A percentile compares a stretch with the other conserved stretches of the same genome.
phyloP scores from a whole-genome alignment of 2,113 vertebrate species.

The Genyomyrus donnyi region DNA sequence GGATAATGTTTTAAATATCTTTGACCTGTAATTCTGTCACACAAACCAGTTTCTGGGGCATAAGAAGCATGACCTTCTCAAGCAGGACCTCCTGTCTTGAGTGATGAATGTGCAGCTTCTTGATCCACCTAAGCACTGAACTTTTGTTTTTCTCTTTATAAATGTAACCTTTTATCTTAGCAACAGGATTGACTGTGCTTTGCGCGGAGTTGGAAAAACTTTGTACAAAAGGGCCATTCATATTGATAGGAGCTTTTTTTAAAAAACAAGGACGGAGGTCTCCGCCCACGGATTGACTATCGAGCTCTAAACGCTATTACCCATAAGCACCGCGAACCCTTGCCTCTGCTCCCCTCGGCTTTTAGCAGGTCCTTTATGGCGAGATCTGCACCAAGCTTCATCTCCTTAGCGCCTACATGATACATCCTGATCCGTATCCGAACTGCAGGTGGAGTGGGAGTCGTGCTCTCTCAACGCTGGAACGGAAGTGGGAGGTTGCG shows the following conservation, averaged over 20 bases:
- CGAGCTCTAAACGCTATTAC: neutral
- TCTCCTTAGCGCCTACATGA: neutral
- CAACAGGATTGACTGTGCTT: neutral
- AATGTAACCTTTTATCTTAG: neutral
- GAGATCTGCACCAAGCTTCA: neutral
- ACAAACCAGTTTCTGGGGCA: neutral
- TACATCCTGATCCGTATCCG: neutral
- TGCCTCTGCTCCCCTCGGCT: neutral
- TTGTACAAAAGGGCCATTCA: neutral
- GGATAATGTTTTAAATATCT: neutral
- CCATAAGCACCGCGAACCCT: neutral
- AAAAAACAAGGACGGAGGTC: neutral
- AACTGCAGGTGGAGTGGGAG: neutral
- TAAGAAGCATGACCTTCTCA: neutral
- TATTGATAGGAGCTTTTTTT: neutral
- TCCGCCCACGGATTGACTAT: neutral
- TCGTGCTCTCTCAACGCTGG: neutral
- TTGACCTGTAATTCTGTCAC: neutral
- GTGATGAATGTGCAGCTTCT: neutral
- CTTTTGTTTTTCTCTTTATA: neutral
- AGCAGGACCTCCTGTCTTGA: neutral
- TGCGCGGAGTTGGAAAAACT: neutral
- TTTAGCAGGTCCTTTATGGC: neutral
- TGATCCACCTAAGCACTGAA: neutral
- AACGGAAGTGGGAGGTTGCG: neutral